Evolutionary conservation across 2,797 vertebrate species (phyloP).

Genomic region (Pterois miles): DNA sequence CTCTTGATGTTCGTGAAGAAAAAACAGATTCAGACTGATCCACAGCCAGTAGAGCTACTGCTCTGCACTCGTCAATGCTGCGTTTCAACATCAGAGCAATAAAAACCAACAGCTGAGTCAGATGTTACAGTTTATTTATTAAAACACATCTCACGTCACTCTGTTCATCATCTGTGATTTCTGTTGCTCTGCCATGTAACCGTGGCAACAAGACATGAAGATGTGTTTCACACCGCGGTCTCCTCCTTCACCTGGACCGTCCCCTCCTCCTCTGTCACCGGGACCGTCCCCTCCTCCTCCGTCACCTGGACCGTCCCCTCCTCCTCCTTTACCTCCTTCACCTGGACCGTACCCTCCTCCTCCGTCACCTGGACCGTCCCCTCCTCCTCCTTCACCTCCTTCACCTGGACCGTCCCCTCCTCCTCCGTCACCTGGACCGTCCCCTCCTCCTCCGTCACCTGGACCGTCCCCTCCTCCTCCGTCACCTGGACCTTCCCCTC

Average conservation of each 20-base stretch:
- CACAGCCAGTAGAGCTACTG: too few species aligned
- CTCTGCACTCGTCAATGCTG: too few species aligned
- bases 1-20: too few species aligned
- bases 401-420: neutral
- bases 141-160: neutral
- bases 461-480: neutral
- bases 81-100: too few species aligned
- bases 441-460: neutral
- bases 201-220: neutral
- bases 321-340: slow-evolving; percentile 6
- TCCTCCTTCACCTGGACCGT: slow-evolving; percentile 8
- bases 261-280: too few species aligned
- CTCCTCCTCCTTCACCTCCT: neutral
- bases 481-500: neutral
- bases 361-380: neutral
- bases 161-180: neutral
- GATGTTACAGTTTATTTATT: neutral
- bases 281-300: neutral
- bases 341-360: neutral
- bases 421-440: neutral
- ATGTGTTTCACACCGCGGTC: slow-evolving; percentile 16
- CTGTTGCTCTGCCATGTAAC: neutral
- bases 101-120: too few species aligned
- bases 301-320: neutral
- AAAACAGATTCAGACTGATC: too few species aligned